Conservation (phyloP, 37 sponge, comb jelly and placozoan species). For the Geodia barretti region DNA sequence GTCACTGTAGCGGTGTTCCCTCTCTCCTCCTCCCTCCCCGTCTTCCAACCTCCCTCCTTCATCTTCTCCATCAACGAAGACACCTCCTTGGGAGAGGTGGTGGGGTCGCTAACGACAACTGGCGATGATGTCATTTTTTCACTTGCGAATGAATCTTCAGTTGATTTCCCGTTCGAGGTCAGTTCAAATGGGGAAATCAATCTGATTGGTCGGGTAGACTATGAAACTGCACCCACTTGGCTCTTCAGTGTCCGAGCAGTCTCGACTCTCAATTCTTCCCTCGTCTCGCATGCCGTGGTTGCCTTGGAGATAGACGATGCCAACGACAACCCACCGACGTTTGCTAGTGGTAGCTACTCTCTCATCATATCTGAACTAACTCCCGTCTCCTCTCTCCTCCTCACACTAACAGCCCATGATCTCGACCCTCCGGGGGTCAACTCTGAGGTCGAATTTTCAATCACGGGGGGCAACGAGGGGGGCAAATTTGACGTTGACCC, state of each 20-base stretch:
- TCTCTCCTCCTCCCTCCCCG: background rate
- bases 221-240: constrained; percentile 14
- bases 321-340: constrained; percentile 72
- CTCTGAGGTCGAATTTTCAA: constrained; percentile 2
- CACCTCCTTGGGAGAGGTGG: background rate
- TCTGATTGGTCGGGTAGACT: constrained; percentile 39
- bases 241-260: constrained; percentile 27
- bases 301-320: constrained; percentile 58
- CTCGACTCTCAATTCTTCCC: background rate
- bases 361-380: constrained; percentile 45
- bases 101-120: background rate
- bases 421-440: constrained; percentile 39
- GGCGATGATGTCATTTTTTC: background rate
- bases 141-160: background rate
- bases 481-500: constrained; percentile 42
- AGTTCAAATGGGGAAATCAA: constrained; percentile 15
- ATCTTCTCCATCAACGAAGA: constrained; percentile 15
- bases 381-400: constrained; percentile 33
- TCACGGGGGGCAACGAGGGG: constrained; percentile 15
- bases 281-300: constrained; percentile 25
- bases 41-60: constrained; percentile 15
- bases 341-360: constrained; percentile 33
- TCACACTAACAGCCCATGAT: constrained; percentile 66
- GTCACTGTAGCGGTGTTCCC: constrained; percentile 7
- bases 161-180: background rate